Evolutionary conservation across 2,113 vertebrate genomes (phyloP).

Genomic region (Petrocephalus zakoni): DNA sequence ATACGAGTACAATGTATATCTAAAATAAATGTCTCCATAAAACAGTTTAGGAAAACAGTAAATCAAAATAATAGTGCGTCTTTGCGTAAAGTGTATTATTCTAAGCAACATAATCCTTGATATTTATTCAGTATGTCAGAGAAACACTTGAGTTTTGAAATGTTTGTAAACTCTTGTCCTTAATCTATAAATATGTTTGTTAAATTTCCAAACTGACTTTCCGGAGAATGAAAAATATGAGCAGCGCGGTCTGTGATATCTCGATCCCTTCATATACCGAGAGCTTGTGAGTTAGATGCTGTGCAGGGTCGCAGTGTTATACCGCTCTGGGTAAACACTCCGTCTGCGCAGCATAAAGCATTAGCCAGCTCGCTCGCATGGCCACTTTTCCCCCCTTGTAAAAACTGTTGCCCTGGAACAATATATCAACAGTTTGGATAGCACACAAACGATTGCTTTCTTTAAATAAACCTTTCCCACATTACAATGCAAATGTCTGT

Average conservation of each 20-base stretch:
- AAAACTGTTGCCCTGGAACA: slow-evolving; percentile 32
- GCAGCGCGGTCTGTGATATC: background rate
- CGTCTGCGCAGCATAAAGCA: slow-evolving; percentile 29
- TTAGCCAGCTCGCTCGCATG: slow-evolving; percentile 31
- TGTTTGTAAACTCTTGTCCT: background rate
- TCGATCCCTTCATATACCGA: background rate
- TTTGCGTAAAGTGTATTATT: background rate
- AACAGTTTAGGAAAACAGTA: background rate
- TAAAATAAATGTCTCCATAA: background rate
- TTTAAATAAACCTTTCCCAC: slow-evolving; percentile 45
- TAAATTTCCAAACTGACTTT: background rate
- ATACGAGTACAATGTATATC: background rate
- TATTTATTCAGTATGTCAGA: slow-evolving; percentile 4
- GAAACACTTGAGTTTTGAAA: background rate
- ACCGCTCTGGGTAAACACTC: slow-evolving; percentile 37
- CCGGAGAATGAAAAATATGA: background rate
- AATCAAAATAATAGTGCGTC: background rate
- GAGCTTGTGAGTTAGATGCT: slow-evolving; percentile 22
- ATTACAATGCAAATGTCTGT: slow-evolving; percentile 9
- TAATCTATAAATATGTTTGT: background rate
- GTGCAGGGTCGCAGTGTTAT: slow-evolving; percentile 33
- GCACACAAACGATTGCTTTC: slow-evolving; percentile 42
- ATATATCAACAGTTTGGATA: slow-evolving; percentile 52
- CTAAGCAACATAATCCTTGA: background rate
- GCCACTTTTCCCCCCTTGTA: slow-evolving; percentile 37